Conservation (phyloP, 1,140 invertebrate species). For the Euura saliciscinereae region DNA sequence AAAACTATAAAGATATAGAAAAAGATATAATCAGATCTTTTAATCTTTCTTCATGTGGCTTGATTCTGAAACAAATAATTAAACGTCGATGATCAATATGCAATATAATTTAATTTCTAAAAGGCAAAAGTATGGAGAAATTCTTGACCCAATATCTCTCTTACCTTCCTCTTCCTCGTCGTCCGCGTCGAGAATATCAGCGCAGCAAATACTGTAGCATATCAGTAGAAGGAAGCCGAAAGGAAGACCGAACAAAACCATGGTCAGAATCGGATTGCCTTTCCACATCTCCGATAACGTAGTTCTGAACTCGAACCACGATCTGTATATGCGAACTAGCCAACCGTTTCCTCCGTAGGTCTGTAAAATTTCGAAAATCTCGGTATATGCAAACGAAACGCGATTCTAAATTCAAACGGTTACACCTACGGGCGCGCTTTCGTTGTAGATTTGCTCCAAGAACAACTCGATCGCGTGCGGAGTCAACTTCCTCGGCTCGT, state of each 20-base stretch:
- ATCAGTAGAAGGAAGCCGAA: constrained; percentile 91
- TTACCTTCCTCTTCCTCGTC: constrained; percentile 75
- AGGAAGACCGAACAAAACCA: constrained; percentile 87
- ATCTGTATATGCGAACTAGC: constrained; percentile 73
- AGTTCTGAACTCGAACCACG: constrained; percentile 78
- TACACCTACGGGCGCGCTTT: constrained; percentile 71
- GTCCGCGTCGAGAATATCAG: constrained; percentile 91
- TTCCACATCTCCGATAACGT: constrained; percentile 84
- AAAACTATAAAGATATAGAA: too few relatives aligned
- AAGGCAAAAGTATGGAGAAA: background rate
- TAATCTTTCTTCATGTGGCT: constrained; percentile 57
- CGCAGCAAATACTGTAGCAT: constrained; percentile 91
- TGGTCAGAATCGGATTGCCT: constrained; percentile 88
- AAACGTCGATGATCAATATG: background rate
- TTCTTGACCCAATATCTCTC: background rate
- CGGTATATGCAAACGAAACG: constrained; percentile 11
- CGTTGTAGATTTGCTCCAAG: constrained; percentile 75
- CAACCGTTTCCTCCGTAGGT: constrained; percentile 82
- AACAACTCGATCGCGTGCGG: constrained; percentile 80
- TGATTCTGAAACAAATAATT: constrained; percentile 30
- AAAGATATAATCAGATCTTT: constrained; percentile 11
- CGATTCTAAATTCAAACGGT: background rate
- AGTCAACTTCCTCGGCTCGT: constrained; percentile 80
- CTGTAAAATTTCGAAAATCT: constrained; percentile 55
- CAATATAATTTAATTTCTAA: background rate